Base-by-base conservation (phyloP, 2,888 invertebrate species). In the Netelia inedita region DNA sequence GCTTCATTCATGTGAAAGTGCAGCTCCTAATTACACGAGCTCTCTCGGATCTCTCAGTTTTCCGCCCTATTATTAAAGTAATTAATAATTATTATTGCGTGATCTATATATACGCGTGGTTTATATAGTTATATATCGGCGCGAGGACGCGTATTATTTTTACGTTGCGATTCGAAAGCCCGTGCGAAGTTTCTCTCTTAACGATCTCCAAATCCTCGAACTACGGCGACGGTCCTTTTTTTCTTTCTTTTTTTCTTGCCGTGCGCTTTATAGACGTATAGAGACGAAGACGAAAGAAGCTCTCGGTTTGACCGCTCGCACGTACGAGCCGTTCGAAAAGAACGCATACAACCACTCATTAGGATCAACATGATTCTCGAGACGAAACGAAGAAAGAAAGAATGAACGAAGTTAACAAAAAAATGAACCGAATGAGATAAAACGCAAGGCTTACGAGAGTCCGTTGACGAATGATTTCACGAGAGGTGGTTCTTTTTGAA, bases 321-420 rank as follows among this genome's bases (percentile, higher is more conserved):
- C 43, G 61, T 61, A 76, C 57, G 14, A 9, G 50, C 35, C 53
- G 68, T 16, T 57, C 43, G 61, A 79, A 74, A 79, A 75, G 57
- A 75, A 53, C 59, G 75, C 72, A 43, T 53, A 74, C 57, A 80
- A 86, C 85, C 82, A 66, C 76, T 82, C 76, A 85, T 86, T 85
- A 86, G 80, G 82, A 85, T 85, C 79, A 79, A 71, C 85, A 50
- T 55, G 57, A 73, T 79, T 72, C 63, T 84, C 21, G 57, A 76
- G 66, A 57, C 16, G 16, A 78, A 79, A 84, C 61, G 81, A 65
- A 9, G 43, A 78, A 50, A 57, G 35, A 68, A 61, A 78, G 8
- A 68, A 73, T n/a, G 11, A 50, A 73, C 35, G 35, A 35, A 35
- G 35, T 35, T 5, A 6, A 35, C 5, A 55, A 69, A 10, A 50